phyloP scores from a whole-genome alignment of 2,797 vertebrate genomes.

The Chloroceryle amazona region DNA sequence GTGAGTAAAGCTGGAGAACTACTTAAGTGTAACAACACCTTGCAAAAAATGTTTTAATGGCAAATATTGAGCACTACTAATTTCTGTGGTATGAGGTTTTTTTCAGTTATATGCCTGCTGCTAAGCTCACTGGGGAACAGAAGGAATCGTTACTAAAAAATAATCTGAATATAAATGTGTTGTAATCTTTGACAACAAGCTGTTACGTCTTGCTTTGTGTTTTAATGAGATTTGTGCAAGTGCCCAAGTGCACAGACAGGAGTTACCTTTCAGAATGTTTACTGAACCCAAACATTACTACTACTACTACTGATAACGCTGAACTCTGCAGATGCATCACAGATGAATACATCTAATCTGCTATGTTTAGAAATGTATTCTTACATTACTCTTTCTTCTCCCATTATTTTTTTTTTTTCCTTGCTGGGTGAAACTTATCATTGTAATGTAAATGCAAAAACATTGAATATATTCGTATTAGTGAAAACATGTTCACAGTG shows the following conservation, averaged over 20 bases:
- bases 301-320: neutral
- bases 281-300: neutral
- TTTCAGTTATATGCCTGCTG: neutral
- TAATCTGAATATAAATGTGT: neutral
- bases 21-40: neutral
- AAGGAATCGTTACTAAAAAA: neutral
- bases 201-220: neutral
- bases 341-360: neutral
- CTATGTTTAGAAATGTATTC: neutral
- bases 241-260: accelerated
- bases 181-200: neutral
- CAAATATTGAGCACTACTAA: neutral
- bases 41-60: neutral
- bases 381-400: neutral
- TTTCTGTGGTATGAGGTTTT: neutral
- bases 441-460: neutral
- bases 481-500: neutral
- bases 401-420: neutral
- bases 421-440: neutral
- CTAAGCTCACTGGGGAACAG: neutral
- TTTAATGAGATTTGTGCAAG: neutral
- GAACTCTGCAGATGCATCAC: neutral
- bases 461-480: neutral
- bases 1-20: neutral
- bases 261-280: neutral